A percentile compares a stretch with the other conserved stretches of the same genome.
These are phyloP conservation scores for Platichthys flesus DNA, from an alignment of 2,113 vertebrate genomes.

Conservation along the genomic window DNA sequence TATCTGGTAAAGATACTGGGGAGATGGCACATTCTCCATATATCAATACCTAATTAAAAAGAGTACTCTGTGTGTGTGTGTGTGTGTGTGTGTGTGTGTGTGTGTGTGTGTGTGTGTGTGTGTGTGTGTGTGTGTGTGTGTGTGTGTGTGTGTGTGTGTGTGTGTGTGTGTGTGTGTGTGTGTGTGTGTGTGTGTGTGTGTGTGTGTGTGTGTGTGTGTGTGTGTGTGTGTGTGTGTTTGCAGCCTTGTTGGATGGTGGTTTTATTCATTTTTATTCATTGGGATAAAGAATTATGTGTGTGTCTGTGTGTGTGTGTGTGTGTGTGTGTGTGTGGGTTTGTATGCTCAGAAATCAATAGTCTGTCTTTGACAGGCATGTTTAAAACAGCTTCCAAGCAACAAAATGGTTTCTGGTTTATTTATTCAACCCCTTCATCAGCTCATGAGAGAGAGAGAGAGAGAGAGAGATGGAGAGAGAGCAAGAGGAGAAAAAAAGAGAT, in stretches of 20 bases:
- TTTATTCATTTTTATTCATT: slow-evolving; percentile 21
- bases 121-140: no score
- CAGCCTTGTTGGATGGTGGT: background rate
- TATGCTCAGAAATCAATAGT: slow-evolving; percentile 36
- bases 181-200: background rate
- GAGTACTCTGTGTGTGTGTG: no score
- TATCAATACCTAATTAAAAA: slow-evolving; percentile 59
- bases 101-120: no score
- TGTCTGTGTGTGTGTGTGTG: slow-evolving; percentile 7
- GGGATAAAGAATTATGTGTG: background rate
- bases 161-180: background rate
- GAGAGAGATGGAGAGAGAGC: background rate
- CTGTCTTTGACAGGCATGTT: slow-evolving; percentile 34
- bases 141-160: background rate
- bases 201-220: background rate
- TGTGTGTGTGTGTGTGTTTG: background rate
- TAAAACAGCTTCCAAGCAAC: slow-evolving; percentile 24
- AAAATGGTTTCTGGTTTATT: slow-evolving; percentile 38
- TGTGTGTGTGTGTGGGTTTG: background rate
- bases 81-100: no score
- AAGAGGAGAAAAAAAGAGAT: background rate
- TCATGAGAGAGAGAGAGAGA: background rate
- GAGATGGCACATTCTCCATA: background rate
- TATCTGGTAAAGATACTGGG: background rate
- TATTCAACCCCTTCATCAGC: slow-evolving; percentile 16